Evolutionary conservation across 2,113 vertebrate genomes (phyloP).

Genomic region (Oreocharis arfaki): DNA sequence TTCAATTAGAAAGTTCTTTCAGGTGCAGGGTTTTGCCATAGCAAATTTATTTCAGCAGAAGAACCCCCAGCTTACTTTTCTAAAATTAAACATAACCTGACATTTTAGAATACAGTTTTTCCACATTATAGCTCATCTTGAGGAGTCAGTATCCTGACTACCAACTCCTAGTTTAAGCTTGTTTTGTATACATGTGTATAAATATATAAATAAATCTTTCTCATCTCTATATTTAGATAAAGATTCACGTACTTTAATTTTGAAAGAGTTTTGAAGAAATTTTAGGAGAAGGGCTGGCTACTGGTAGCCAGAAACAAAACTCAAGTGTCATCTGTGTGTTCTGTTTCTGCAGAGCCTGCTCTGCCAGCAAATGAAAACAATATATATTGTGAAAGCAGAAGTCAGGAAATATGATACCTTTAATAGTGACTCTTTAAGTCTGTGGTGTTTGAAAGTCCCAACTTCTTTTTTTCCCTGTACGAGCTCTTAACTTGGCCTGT

Average conservation of each 20-base stretch:
- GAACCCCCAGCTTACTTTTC: not conserved
- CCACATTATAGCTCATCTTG: not conserved
- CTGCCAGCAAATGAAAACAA: not conserved
- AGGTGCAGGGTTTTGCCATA: not conserved
- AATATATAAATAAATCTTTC: not conserved
- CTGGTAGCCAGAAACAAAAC: not conserved
- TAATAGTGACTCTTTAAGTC: not conserved
- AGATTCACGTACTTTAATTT: not conserved
- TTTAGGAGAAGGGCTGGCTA: not conserved
- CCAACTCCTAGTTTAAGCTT: not conserved
- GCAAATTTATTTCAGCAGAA: not conserved
- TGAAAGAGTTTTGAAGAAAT: not conserved
- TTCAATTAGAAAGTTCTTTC: not conserved
- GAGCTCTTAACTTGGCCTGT: not conserved
- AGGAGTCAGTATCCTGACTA: not conserved
- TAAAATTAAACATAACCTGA: not conserved
- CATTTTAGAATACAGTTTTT: not conserved
- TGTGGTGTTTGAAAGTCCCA: not conserved
- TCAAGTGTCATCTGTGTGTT: not conserved
- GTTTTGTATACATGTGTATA: not conserved
- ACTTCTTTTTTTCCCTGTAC: not conserved
- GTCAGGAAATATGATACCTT: not conserved
- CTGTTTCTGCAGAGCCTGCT: not conserved
- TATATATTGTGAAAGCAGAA: not conserved
- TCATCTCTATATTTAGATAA: not conserved